These are phyloP conservation scores for Poeciliopsis prolifica DNA, from an alignment of 2,113 vertebrate species.

Conservation along the genomic window DNA sequence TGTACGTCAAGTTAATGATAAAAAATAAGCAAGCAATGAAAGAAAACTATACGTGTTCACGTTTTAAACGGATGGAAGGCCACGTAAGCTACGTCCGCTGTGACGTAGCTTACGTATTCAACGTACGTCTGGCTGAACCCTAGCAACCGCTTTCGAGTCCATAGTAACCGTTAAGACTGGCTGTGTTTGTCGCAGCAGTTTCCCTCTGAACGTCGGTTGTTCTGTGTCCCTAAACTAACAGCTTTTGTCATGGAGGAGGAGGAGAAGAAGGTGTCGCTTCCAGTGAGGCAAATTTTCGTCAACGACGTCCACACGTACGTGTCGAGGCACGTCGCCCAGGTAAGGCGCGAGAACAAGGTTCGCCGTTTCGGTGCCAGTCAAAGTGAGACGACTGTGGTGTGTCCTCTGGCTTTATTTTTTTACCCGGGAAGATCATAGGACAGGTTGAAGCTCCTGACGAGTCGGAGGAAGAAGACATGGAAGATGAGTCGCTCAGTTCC, in stretches of 20 bases:
- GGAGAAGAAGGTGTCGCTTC: constrained; percentile 12
- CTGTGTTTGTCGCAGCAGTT: not conserved
- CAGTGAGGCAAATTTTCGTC: constrained; percentile 82
- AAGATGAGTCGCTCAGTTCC: constrained; percentile 19
- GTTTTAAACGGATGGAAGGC: no score
- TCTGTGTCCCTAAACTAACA: no score
- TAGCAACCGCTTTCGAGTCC: constrained; percentile 58
- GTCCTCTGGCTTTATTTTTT: not conserved
- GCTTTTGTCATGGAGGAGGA: constrained; percentile 49
- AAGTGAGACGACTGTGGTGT: no score
- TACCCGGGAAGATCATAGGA: constrained; percentile 83
- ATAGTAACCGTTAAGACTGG: constrained; percentile 36
- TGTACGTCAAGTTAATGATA: no score
- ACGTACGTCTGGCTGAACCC: constrained; percentile 17
- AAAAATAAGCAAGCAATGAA: not conserved
- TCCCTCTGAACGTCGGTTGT: not conserved
- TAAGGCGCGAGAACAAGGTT: constrained; percentile 52
- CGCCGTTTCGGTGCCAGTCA: not conserved
- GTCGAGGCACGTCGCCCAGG: constrained; percentile 86
- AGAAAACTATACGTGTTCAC: not conserved
- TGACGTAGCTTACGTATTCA: not conserved
- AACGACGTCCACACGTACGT: constrained; percentile 87
- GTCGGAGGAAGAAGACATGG: constrained; percentile 65
- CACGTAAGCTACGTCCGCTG: no score
- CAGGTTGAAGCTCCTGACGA: constrained; percentile 70